A percentile compares a stretch with the other conserved stretches of the same genome.
These are phyloP conservation scores for Cephus spinipes DNA, from an alignment of 2,888 invertebrate species.

Conservation along the genomic window DNA sequence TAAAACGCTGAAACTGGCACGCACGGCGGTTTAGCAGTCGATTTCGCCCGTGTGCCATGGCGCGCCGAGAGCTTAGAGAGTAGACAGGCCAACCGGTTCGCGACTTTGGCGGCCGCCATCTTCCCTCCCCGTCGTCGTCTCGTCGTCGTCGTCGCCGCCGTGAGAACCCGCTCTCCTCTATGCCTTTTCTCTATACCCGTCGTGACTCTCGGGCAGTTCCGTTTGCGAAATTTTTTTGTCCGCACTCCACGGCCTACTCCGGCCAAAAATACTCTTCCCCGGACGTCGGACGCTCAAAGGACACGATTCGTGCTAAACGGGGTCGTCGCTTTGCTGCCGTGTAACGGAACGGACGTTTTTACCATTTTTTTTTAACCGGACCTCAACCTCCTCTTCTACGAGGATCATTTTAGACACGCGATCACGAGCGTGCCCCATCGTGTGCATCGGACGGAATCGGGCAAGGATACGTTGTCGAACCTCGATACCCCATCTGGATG, in stretches of 20 bases:
- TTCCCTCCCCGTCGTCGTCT: slow-evolving; percentile 51
- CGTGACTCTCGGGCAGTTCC: slow-evolving; percentile 33
- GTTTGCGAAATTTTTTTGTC: slow-evolving; percentile 30
- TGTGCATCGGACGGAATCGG: background rate
- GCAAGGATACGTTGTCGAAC: background rate
- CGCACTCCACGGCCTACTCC: background rate
- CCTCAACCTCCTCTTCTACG: background rate
- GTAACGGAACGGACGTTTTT: background rate
- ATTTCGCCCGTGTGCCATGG: slow-evolving; percentile 30
- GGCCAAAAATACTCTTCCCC: slow-evolving; percentile 14
- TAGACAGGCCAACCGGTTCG: slow-evolving; percentile 62
- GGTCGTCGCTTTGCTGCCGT: slow-evolving; percentile 10
- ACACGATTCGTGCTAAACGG: slow-evolving; percentile 10
- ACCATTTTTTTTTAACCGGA: background rate
- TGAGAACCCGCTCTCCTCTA: slow-evolving; percentile 52
- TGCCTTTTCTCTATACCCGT: slow-evolving; percentile 27
- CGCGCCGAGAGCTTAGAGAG: slow-evolving; percentile 53
- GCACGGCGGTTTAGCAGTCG: background rate
- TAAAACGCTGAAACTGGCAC: background rate
- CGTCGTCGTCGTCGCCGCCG: slow-evolving; percentile 43
- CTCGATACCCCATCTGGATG: background rate
- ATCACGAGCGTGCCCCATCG: background rate
- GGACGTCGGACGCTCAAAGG: background rate
- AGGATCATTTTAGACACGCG: slow-evolving; percentile 1
- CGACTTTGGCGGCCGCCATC: slow-evolving; percentile 62